Conservation (phyloP, 2,113 vertebrate genomes). For the Coregonus clupeaformis region DNA sequence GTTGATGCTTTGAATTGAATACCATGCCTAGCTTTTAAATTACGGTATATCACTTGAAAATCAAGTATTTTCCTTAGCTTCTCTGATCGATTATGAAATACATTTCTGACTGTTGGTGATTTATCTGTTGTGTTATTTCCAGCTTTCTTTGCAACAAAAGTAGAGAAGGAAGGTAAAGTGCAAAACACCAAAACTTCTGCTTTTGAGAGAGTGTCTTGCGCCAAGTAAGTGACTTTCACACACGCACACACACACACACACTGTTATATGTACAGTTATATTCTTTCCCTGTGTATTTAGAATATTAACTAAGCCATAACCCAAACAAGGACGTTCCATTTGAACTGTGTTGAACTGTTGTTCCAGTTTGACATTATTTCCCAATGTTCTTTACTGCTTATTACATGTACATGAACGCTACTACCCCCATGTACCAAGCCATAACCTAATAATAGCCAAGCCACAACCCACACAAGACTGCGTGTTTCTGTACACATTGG, state of each 20-base stretch:
- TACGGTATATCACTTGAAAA: too few relatives aligned
- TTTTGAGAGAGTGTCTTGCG: conserved; percentile 85
- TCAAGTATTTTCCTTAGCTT: too few relatives aligned
- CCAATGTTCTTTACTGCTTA: neutral
- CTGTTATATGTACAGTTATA: too few relatives aligned
- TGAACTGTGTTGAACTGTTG: neutral
- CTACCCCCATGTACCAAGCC: too few relatives aligned
- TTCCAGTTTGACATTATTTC: neutral
- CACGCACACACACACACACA: neutral
- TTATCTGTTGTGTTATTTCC: conserved; percentile 15
- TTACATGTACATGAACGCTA: neutral
- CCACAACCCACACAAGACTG: too few relatives aligned
- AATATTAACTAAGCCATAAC: too few relatives aligned
- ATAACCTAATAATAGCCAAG: too few relatives aligned
- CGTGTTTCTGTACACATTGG: too few relatives aligned
- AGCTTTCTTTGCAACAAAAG: conserved; percentile 90
- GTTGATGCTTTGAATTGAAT: neutral
- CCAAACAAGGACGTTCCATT: neutral
- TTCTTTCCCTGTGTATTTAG: too few relatives aligned
- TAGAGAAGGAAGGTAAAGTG: conserved; percentile 83
- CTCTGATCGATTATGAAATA: neutral
- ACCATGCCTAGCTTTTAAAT: too few relatives aligned
- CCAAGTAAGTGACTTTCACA: conserved; percentile 81
- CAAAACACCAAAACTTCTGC: conserved; percentile 60
- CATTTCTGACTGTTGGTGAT: neutral